Conservation (phyloP, 2,888 invertebrate genomes). For the Seira ritae region DNA sequence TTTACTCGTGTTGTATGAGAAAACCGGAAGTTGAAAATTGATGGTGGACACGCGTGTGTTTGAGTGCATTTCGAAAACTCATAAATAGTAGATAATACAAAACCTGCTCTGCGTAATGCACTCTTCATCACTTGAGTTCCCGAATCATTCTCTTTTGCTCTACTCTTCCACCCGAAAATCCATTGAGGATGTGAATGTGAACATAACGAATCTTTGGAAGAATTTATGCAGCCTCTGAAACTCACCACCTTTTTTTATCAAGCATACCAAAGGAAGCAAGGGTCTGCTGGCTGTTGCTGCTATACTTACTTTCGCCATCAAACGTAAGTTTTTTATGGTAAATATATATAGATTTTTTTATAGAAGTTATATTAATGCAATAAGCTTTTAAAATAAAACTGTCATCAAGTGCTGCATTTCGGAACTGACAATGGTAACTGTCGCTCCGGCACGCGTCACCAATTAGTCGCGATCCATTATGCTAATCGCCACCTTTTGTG, state of each 20-base stretch:
- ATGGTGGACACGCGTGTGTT: conserved; percentile 74
- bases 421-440: conserved; percentile 34
- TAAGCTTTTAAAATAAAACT: conserved; percentile 32
- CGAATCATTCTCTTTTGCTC: conserved; percentile 13
- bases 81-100: conserved; percentile 39
- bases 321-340: too few species aligned
- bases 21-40: conserved; percentile 73
- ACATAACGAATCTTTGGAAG: too few species aligned
- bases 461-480: conserved; percentile 74
- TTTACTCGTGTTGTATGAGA: conserved; percentile 46
- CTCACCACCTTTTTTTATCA: too few species aligned
- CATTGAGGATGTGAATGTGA: too few species aligned
- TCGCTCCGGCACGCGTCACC: conserved; percentile 69
- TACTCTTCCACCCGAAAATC: background rate
- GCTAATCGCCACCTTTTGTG: conserved; percentile 73
- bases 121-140: conserved; percentile 70
- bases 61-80: conserved; percentile 71
- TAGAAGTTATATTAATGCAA: background rate
- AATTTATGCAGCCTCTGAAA: background rate
- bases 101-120: conserved; percentile 34
- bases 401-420: conserved; percentile 45
- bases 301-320: too few species aligned
- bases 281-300: too few species aligned
- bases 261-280: too few species aligned
- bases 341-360: too few species aligned